Evolutionary conservation across 2,797 vertebrate species (phyloP).

Genomic region (Poeciliopsis turneri): DNA sequence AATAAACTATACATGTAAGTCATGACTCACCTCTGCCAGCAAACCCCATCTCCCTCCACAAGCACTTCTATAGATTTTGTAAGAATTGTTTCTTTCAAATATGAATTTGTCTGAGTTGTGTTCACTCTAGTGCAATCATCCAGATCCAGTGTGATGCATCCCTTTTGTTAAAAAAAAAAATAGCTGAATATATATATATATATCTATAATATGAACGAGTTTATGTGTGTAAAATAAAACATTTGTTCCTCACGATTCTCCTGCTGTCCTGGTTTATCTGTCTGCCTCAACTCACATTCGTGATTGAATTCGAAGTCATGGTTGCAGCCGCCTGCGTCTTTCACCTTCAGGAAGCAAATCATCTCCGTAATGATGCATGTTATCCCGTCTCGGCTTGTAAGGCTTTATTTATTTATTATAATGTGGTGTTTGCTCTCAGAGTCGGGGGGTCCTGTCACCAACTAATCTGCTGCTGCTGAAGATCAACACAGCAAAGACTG

Average conservation of each 20-base stretch:
- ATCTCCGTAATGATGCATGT: constrained; percentile 65
- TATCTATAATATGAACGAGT: constrained; percentile 75
- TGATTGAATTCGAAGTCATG: constrained; percentile 46
- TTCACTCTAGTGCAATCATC: constrained; percentile 7
- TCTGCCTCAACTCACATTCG: constrained; percentile 59
- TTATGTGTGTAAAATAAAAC: constrained; percentile 78
- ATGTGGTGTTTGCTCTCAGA: constrained; percentile 65
- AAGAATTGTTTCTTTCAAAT: constrained; percentile 55
- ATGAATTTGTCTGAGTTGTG: constrained; percentile 48
- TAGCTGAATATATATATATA: constrained; percentile 74
- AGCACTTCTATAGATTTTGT: constrained; percentile 82
- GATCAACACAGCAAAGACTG: constrained; percentile 43
- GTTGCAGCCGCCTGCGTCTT: constrained; percentile 47
- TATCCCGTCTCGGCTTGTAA: constrained; percentile 34
- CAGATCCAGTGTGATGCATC: constrained; percentile 50
- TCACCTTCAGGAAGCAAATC: constrained; percentile 49
- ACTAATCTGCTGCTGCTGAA: constrained; percentile 59
- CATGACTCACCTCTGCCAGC: neutral
- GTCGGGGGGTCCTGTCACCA: constrained; percentile 70
- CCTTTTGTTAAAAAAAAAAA: constrained; percentile 47
- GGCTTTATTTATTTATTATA: constrained; percentile 56
- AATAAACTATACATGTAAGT: too few species aligned
- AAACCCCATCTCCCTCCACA: constrained; percentile 34
- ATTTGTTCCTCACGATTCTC: constrained; percentile 67
- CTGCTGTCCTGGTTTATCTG: neutral